Evolutionary conservation across 2,113 vertebrate genomes (phyloP).

Genomic region (Motacilla tschutschensis): DNA sequence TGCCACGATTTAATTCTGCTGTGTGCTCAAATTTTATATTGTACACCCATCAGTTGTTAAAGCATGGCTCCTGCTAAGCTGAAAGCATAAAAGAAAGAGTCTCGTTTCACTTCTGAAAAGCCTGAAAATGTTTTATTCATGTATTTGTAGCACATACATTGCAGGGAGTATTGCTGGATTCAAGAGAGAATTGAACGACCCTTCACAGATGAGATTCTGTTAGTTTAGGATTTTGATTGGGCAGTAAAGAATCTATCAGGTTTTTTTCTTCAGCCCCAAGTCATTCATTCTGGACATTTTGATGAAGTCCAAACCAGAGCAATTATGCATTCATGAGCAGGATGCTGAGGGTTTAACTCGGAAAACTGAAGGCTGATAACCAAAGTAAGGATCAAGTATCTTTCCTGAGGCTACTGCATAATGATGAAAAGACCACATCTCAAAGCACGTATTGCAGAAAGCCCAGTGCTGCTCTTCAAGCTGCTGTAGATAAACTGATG

Average conservation of each 20-base stretch:
- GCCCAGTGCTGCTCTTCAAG: neutral
- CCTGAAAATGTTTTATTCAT: constrained; percentile 26
- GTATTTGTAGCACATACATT: constrained; percentile 1
- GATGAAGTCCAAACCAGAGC: constrained; percentile 23
- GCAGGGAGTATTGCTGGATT: neutral
- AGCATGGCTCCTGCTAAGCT: constrained; percentile 16
- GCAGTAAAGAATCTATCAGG: neutral
- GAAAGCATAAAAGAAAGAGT: neutral
- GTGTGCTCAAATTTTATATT: constrained; percentile 22
- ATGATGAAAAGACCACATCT: constrained; percentile 20
- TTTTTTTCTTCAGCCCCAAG: constrained; percentile 18
- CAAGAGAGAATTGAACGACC: neutral
- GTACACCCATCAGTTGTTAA: constrained; percentile 13
- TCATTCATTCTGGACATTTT: constrained; percentile 30
- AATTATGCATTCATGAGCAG: constrained; percentile 45
- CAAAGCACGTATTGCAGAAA: neutral
- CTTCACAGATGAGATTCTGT: neutral
- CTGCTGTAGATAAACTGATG: neutral
- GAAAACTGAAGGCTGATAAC: constrained; percentile 57
- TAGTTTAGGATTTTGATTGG: constrained; percentile 5
- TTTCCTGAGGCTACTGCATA: constrained; percentile 37
- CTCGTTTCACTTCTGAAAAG: neutral
- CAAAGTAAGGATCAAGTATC: constrained; percentile 39
- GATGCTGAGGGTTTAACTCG: constrained; percentile 55
- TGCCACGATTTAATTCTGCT: constrained; percentile 29